phyloP scores from a whole-genome alignment of 1,140 invertebrate species.

The Probaryconus sp. region DNA sequence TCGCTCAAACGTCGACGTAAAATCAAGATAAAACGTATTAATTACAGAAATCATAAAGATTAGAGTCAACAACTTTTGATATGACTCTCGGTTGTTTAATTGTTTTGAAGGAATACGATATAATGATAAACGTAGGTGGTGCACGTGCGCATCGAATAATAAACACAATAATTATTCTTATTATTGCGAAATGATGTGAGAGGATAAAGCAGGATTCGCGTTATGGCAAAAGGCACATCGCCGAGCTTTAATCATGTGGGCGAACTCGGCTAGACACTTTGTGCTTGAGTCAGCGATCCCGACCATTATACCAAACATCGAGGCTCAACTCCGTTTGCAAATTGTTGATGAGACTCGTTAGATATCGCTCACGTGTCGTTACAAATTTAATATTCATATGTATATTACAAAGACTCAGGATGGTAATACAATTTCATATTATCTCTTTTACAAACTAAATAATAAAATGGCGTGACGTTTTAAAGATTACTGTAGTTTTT shows the following conservation, averaged over 20 bases:
- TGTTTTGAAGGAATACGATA: slow-evolving; percentile 38
- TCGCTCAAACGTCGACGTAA: slow-evolving; percentile 5
- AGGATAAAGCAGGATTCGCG: slow-evolving; percentile 61
- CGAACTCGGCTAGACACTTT: slow-evolving; percentile 67
- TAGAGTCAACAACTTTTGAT: slow-evolving; percentile 16
- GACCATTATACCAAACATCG: slow-evolving; percentile 53
- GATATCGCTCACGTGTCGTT: slow-evolving; percentile 50
- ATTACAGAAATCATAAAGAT: slow-evolving; percentile 26
- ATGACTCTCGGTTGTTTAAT: slow-evolving; percentile 36
- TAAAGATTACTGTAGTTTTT: too few relatives aligned
- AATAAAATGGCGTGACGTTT: too few relatives aligned
- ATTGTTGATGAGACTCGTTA: slow-evolving; percentile 51
- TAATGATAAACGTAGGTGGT: slow-evolving; percentile 44
- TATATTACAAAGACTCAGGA: slow-evolving; percentile 18
- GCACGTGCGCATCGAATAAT: slow-evolving; percentile 64
- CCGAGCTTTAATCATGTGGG: slow-evolving; percentile 62
- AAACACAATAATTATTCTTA: slow-evolving; percentile 51
- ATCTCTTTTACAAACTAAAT: too few relatives aligned
- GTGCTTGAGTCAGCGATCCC: slow-evolving; percentile 69
- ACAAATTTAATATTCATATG: slow-evolving; percentile 56
- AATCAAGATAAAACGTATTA: slow-evolving; percentile 18
- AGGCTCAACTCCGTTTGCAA: slow-evolving; percentile 55
- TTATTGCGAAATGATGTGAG: slow-evolving; percentile 60
- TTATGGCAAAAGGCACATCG: slow-evolving; percentile 53
- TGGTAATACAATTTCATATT: background rate